Evolutionary conservation across 2,888 invertebrate species (phyloP).

Genomic region (Synergus laeviventris): DNA sequence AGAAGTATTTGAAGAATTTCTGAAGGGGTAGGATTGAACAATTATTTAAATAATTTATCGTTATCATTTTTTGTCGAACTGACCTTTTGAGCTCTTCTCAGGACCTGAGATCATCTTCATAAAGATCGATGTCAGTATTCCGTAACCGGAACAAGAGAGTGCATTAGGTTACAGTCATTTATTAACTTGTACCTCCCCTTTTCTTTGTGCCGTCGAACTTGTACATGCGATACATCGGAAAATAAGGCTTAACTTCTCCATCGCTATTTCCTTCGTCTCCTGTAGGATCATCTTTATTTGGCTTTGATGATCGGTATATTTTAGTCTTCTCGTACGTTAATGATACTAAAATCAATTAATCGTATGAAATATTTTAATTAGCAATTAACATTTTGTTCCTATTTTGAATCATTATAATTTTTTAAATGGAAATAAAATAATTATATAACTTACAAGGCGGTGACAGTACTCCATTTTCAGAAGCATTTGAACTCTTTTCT

Average conservation of each 20-base stretch:
- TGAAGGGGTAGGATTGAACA: not conserved
- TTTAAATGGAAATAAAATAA: not conserved
- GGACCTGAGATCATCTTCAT: conserved; percentile 12
- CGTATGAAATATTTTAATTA: too few relatives aligned
- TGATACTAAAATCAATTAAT: not conserved
- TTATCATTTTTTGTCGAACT: not conserved
- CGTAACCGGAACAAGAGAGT: conserved; percentile 3
- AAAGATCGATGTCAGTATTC: conserved; percentile 9
- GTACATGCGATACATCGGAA: conserved; percentile 69
- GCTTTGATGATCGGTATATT: conserved; percentile 70
- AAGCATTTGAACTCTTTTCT: not conserved
- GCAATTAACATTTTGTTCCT: too few relatives aligned
- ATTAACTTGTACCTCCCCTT: conserved; percentile 17
- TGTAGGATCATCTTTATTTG: conserved; percentile 68
- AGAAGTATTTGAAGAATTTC: not conserved
- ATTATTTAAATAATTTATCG: not conserved
- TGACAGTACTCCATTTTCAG: not conserved
- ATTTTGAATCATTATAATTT: not conserved
- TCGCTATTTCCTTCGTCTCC: conserved; percentile 67
- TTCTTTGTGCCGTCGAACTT: conserved; percentile 53
- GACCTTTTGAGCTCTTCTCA: conserved; percentile 11
- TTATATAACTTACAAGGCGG: not conserved
- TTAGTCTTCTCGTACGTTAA: conserved; percentile 63
- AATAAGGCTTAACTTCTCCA: conserved; percentile 62
- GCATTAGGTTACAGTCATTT: conserved; percentile 9